Evolutionary conservation across 2,113 vertebrate species (phyloP).

Genomic region (Prionailurus bengalensis): DNA sequence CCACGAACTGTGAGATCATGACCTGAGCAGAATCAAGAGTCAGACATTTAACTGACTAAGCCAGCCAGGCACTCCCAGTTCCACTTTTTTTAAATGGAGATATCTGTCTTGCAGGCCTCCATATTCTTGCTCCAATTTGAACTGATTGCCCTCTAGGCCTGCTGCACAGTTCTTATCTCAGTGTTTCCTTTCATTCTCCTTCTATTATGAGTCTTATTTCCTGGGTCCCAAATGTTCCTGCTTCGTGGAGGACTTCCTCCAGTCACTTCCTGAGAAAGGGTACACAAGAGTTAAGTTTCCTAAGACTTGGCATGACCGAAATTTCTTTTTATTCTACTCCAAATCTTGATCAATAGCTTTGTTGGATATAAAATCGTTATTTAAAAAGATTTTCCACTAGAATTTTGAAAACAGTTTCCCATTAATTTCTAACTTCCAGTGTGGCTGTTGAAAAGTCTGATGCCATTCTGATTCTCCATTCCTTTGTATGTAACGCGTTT

Average conservation of each 20-base stretch:
- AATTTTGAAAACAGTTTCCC: slow-evolving; percentile 35
- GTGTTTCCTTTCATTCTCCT: neutral
- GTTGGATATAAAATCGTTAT: neutral
- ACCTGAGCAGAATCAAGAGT: too few species aligned
- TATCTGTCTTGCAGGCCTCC: neutral
- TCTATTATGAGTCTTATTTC: neutral
- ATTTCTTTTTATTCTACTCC: neutral
- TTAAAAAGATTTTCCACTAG: slow-evolving; percentile 16
- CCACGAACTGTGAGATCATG: too few species aligned
- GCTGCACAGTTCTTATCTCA: neutral
- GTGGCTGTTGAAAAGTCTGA: slow-evolving; percentile 10
- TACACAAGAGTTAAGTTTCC: neutral
- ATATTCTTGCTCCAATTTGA: neutral
- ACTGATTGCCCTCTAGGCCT: neutral
- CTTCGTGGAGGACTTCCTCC: neutral
- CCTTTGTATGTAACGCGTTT: neutral
- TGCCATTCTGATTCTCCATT: neutral
- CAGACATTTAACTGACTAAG: too few species aligned
- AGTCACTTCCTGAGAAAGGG: neutral
- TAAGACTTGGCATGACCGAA: neutral
- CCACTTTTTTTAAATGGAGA: neutral
- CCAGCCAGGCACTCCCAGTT: too few species aligned
- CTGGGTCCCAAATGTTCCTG: neutral
- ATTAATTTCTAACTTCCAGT: slow-evolving; percentile 3
- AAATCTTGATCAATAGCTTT: slow-evolving; percentile 43